Base-by-base conservation (phyloP, 92 coral and sea anemone genomes). In the Zoanthus sansibaricus region DNA sequence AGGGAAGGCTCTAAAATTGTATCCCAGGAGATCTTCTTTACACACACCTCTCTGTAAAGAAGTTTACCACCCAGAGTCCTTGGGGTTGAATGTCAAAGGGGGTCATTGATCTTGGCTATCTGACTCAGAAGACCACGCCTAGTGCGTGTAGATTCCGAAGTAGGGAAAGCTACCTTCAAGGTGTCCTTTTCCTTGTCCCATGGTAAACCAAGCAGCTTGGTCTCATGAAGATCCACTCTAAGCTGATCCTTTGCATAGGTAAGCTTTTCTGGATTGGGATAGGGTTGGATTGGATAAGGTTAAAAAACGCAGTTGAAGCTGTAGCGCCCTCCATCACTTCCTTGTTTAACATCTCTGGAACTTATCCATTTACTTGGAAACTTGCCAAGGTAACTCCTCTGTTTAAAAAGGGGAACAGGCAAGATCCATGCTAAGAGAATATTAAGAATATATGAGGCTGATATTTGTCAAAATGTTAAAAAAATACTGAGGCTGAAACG, bases 41-140 rank as follows among this genome's bases (percentile, higher is more conserved):
- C 76, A 58, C 89, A 76, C n/a, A 61, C 79, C 16, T 62, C 76
- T 58, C 89, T 75, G 42, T 86, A 86, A 71, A 86, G 12, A 25
- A 86, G 52, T 67, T 62, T 86, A 25, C 89, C 83, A 20, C 3
- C 33, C 67, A 87, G 78, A 46, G 90, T 78, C 45, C 78, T 87
- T 55, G 90, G 90, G 67, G 90, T 68, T 21, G 77, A 74, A 56
- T 78, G 64, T 6, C 86, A 86, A 45, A 87, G 25, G 78, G 90
- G 90, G 83, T 87, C 90, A 32, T 68, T 71, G 30, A 87, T 87
- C 58, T 78, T 87, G 51, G 90, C 90, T 55, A 78, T 37, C 21
- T 86, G 89, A 42, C 77, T 64, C 45, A 77, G 76, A 64, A 75
- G 55, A 5, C 85, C 79, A 52, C 90, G 76, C 70, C 79, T 87